These are phyloP conservation scores for Helicoverpa zea DNA, from an alignment of 1,140 invertebrate genomes.

Conservation along the genomic window DNA sequence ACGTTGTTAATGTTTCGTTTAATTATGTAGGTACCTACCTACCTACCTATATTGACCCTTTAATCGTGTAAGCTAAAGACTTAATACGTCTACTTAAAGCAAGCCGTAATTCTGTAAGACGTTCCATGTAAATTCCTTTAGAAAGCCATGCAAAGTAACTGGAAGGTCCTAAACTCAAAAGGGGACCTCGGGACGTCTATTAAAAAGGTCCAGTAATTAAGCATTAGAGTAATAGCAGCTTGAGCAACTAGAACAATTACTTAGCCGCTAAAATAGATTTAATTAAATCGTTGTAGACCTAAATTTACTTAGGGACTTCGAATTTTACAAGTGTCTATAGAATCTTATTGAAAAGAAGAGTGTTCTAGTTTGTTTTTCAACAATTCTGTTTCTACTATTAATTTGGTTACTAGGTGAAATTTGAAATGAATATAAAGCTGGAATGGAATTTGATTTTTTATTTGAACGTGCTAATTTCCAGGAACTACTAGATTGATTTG, in stretches of 20 bases:
- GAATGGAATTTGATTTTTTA: no score
- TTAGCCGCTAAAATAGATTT: constrained; percentile 48
- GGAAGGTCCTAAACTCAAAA: background rate
- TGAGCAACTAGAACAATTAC: constrained; percentile 48
- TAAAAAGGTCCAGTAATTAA: constrained; percentile 45
- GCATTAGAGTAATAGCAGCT: constrained; percentile 39
- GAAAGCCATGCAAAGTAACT: background rate
- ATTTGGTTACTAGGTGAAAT: no score
- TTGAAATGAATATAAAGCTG: no score
- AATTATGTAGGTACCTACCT: no score
- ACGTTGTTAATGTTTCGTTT: no score
- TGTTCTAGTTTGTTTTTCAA: background rate
- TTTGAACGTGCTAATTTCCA: no score
- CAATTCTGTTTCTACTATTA: background rate
- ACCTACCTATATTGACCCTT: no score
- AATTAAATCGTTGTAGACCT: constrained; percentile 21
- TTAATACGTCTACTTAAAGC: no score
- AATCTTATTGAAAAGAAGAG: background rate
- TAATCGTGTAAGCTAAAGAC: no score
- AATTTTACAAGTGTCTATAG: background rate
- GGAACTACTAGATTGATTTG: no score
- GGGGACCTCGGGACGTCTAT: constrained; percentile 8
- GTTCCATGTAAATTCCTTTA: background rate
- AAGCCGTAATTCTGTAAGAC: no score
- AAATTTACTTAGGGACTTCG: constrained; percentile 10